A percentile compares a stretch with the other conserved stretches of the same genome.
Conservation (phyloP, 2,797 vertebrate genomes). For the Rhinella marina region DNA sequence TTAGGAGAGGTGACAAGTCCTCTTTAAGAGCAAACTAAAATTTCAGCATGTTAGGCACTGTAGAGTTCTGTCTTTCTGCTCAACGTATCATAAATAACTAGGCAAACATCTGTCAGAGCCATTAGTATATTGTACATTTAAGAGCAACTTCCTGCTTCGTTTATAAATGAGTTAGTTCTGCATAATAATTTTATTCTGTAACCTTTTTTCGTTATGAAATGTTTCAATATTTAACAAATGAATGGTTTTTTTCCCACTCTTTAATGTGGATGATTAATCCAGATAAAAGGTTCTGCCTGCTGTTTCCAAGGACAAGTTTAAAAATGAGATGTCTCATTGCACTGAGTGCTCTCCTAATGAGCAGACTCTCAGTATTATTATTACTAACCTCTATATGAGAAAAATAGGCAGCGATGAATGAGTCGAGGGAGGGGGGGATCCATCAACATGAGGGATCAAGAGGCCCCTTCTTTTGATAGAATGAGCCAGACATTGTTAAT, state of each 20-base stretch:
- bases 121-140: conserved; percentile 47
- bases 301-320: conserved; percentile 68
- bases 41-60: background rate
- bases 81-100: conserved; percentile 31
- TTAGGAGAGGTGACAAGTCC: background rate
- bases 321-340: conserved; percentile 67
- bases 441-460: conserved; percentile 8
- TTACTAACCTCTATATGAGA: conserved; percentile 39
- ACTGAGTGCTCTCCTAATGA: conserved; percentile 66
- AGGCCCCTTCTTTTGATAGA: conserved; percentile 35
- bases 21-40: background rate
- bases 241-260: conserved; percentile 63
- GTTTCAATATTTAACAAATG: conserved; percentile 63
- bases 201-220: conserved; percentile 65
- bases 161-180: conserved; percentile 64
- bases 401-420: conserved; percentile 18
- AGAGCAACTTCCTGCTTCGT: conserved; percentile 54
- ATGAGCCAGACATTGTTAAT: background rate
- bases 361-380: conserved; percentile 64
- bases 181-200: conserved; percentile 63
- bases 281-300: conserved; percentile 64
- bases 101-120: conserved; percentile 39
- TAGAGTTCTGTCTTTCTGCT: background rate
- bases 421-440: background rate
- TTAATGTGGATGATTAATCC: conserved; percentile 64